Conservation (phyloP, 92 coral and sea anemone genomes). For the Phenganax subtilis region DNA sequence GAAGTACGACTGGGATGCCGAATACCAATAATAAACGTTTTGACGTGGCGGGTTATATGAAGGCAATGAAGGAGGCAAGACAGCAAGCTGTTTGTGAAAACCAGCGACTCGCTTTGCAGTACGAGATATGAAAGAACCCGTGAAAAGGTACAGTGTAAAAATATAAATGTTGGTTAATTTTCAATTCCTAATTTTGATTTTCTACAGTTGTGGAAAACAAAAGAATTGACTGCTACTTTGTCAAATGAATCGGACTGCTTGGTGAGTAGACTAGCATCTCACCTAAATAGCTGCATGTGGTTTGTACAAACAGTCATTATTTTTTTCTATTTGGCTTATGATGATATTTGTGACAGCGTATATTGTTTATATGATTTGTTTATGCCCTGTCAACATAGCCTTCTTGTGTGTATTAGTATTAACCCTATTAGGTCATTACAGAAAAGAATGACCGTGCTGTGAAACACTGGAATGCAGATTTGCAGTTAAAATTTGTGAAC, state of each 20-base stretch:
- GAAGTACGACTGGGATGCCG: constrained; percentile 49
- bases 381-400: no score
- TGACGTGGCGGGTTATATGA: constrained; percentile 50
- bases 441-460: no score
- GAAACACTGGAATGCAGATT: no score
- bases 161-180: neutral
- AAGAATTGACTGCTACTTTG: constrained; percentile 27
- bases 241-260: constrained; percentile 19
- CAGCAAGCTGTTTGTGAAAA: constrained; percentile 39
- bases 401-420: no score
- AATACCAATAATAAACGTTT: constrained; percentile 53
- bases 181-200: neutral
- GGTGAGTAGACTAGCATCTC: constrained; percentile 12
- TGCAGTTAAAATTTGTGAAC: no score
- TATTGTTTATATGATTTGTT: no score
- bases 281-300: neutral
- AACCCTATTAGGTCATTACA: no score
- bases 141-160: constrained; percentile 24
- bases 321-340: neutral
- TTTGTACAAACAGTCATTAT: neutral
- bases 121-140: constrained; percentile 6
- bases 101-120: constrained; percentile 12
- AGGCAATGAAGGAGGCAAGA: constrained; percentile 57
- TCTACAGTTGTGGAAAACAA: constrained; percentile 3
- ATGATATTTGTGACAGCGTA: neutral